A percentile compares a stretch with the other conserved stretches of the same genome.
phyloP scores from a whole-genome alignment of 1,140 invertebrate genomes.

The Halictus rubicundus region DNA sequence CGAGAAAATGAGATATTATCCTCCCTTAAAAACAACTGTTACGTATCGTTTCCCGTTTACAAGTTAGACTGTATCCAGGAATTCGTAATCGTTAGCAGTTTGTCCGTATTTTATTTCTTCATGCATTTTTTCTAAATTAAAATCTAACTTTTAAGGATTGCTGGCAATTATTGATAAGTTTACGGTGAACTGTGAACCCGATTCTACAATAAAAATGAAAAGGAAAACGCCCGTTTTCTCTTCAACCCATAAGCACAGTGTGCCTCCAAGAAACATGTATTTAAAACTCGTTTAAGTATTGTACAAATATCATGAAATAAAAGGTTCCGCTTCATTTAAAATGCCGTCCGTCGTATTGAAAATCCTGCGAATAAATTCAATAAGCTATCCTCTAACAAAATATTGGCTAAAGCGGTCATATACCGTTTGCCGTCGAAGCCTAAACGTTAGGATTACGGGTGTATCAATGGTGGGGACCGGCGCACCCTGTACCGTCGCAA shows the following conservation, averaged over 20 bases:
- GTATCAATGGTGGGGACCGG: no score
- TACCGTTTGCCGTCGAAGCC: no score
- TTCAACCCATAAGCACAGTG: not conserved
- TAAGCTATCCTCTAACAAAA: no score
- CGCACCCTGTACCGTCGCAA: no score
- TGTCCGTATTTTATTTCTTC: conserved; percentile 36
- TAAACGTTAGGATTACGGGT: no score
- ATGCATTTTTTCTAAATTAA: conserved; percentile 13
- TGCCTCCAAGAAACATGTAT: conserved; percentile 16
- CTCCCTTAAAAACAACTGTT: not conserved
- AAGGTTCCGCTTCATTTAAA: conserved; percentile 17
- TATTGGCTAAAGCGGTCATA: no score
- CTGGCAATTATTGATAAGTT: conserved; percentile 15
- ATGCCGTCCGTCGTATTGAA: no score
- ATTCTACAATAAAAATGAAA: not conserved
- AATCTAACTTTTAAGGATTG: conserved; percentile 46
- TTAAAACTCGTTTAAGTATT: conserved; percentile 42
- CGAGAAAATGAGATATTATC: not conserved
- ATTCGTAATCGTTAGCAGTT: not conserved
- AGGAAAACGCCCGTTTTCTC: conserved; percentile 2
- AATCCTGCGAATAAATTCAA: no score
- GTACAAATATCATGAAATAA: conserved; percentile 51
- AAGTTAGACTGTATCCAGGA: not conserved
- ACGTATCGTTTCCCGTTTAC: not conserved
- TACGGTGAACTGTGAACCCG: not conserved